These are phyloP conservation scores for Hypolimnas misippus DNA, from an alignment of 2,888 invertebrate species.

Conservation along the genomic window DNA sequence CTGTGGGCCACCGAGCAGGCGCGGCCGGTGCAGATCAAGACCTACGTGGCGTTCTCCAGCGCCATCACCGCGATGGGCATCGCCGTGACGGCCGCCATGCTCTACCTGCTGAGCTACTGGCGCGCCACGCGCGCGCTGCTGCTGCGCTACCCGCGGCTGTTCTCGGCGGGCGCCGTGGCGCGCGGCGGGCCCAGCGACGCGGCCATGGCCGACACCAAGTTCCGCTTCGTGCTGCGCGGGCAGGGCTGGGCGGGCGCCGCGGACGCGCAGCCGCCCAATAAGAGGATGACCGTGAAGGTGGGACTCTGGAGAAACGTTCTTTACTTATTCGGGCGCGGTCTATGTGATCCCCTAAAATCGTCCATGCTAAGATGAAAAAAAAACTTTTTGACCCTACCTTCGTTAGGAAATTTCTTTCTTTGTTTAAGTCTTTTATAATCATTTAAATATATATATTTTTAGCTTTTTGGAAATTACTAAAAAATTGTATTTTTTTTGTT, in stretches of 20 bases:
- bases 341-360: too few species aligned
- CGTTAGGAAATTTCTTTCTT: too few species aligned
- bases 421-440: too few species aligned
- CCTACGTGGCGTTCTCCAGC: conserved; percentile 86
- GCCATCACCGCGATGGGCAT: conserved; percentile 70
- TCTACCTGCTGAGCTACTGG: conserved; percentile 51
- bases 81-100: conserved; percentile 83
- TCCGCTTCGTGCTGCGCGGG: conserved; percentile 88
- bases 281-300: conserved; percentile 87
- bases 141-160: conserved; percentile 72
- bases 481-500: too few species aligned
- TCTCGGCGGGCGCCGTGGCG: conserved; percentile 88
- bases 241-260: conserved; percentile 88
- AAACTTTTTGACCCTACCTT: too few species aligned
- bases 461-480: too few species aligned
- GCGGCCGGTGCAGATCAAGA: conserved; percentile 91
- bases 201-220: conserved; percentile 84
- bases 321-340: too few species aligned
- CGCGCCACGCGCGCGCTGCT: conserved; percentile 53
- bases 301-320: too few species aligned
- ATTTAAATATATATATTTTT: too few species aligned
- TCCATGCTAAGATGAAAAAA: too few species aligned
- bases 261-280: conserved; percentile 84
- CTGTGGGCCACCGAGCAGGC: conserved; percentile 87
- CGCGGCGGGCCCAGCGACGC: conserved; percentile 86